Evolutionary conservation across 2,113 vertebrate species (phyloP).

Genomic region (Hyperoodon ampullatus): DNA sequence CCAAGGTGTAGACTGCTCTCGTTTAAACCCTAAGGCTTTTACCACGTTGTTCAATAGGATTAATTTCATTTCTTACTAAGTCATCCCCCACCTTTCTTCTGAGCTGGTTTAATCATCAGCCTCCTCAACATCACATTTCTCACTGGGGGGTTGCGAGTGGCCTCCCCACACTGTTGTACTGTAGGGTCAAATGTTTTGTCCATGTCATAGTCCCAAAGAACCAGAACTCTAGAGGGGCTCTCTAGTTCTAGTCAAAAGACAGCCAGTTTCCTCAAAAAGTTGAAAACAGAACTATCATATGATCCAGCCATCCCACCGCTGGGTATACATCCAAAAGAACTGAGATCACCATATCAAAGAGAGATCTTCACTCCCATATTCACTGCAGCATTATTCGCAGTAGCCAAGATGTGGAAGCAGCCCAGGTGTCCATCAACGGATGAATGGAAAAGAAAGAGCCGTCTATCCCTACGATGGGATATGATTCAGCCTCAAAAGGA

Average conservation of each 20-base stretch:
- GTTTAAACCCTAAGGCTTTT: too few species aligned
- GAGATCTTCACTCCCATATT: not conserved
- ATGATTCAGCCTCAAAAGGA: not conserved
- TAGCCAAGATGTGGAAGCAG: not conserved
- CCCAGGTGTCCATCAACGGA: accelerated
- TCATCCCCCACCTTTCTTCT: not conserved
- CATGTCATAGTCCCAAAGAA: too few species aligned
- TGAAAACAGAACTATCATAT: not conserved
- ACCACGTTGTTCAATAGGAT: not conserved
- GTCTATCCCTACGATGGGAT: accelerated
- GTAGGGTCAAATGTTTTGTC: not conserved
- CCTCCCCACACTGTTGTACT: not conserved
- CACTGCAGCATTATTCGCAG: too few species aligned
- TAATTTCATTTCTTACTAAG: not conserved
- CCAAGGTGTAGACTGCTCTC: not conserved
- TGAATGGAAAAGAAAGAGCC: not conserved
- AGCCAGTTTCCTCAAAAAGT: not conserved
- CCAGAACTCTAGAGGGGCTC: not conserved
- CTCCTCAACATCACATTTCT: too few species aligned
- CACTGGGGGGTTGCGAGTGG: not conserved
- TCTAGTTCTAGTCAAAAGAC: not conserved
- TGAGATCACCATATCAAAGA: not conserved
- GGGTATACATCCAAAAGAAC: not conserved
- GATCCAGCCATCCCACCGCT: not conserved
- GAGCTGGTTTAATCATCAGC: not conserved